Evolutionary conservation across 1,140 invertebrate species (phyloP).

Genomic region (Drosophila melanogaster): Release_6_plus_ISO1_MT NT_033779.5:4083501-4084000

Average conservation of each 20-base stretch:
- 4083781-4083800: conserved; percentile 47
- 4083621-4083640: too few species aligned
- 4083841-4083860: conserved; percentile 3
- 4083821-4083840: conserved; percentile 14
- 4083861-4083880: conserved; percentile 68
- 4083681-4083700: too few species aligned
- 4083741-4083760: conserved; percentile 24
- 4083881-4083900: conserved; percentile 81
- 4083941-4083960: conserved; percentile 17
- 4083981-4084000: conserved; percentile 81
- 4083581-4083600: too few species aligned
- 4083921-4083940: conserved; percentile 1
- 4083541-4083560: conserved; percentile 9
- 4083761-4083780: conserved; percentile 17
- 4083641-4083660: too few species aligned
- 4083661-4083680: too few species aligned
- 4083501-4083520: conserved; percentile 2
- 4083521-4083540: conserved; percentile 1
- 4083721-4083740: not conserved
- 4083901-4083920: conserved; percentile 66
- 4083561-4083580: too few species aligned
- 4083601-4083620: too few species aligned
- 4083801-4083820: conserved; percentile 22
- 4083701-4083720: too few species aligned
- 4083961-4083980: conserved; percentile 63